Evolutionary conservation across 2,888 invertebrate species (phyloP).

Genomic region (Pammene aurita): DNA sequence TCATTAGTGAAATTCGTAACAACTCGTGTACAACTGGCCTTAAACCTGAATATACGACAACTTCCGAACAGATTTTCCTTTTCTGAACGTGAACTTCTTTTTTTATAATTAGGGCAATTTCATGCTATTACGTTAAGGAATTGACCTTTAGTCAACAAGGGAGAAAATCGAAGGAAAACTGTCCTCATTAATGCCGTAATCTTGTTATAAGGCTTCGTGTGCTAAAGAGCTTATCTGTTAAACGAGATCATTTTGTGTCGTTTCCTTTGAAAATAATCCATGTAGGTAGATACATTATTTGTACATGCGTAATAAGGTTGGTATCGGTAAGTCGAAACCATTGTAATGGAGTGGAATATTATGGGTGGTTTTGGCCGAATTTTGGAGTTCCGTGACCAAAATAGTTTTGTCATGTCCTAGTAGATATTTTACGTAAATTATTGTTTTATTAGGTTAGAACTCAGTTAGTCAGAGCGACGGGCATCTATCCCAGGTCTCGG

Average conservation of each 20-base stretch:
- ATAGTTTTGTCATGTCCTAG: too few species aligned
- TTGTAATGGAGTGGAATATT: neutral
- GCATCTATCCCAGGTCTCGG: too few species aligned
- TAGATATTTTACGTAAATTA: too few species aligned
- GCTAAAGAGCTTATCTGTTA: constrained; percentile 21
- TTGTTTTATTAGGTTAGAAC: too few species aligned
- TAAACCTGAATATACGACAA: constrained; percentile 3
- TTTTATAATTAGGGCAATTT: constrained; percentile 28
- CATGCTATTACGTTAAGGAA: constrained; percentile 4
- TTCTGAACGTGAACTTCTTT: neutral
- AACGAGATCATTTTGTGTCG: constrained; percentile 21
- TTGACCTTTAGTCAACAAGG: constrained; percentile 3
- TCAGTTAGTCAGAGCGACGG: too few species aligned
- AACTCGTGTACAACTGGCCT: neutral
- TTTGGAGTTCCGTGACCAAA: too few species aligned
- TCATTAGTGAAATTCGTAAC: neutral
- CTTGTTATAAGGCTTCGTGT: constrained; percentile 19
- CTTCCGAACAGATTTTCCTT: constrained; percentile 11
- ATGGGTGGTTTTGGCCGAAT: too few species aligned
- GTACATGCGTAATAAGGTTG: constrained; percentile 11
- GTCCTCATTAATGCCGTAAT: constrained; percentile 20
- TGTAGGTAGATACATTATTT: too few species aligned
- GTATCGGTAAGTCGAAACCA: constrained; percentile 7
- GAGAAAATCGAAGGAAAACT: constrained; percentile 14
- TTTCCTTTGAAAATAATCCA: constrained; percentile 24